Conservation (phyloP, 2,113 vertebrate species). For the Paracanthobrama guichenoti region DNA sequence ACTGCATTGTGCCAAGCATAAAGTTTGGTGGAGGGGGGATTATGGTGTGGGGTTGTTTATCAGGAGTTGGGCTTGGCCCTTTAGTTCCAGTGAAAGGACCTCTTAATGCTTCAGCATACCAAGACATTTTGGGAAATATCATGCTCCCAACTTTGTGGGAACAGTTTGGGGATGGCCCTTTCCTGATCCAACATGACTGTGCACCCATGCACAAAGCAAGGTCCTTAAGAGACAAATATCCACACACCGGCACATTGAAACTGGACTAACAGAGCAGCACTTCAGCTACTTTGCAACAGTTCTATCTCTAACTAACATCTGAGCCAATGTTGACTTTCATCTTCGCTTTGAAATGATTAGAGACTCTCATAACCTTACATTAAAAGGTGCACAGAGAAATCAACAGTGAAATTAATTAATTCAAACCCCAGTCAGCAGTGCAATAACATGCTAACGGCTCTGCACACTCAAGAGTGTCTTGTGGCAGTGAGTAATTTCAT, state of each 20-base stretch:
- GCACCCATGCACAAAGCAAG: too few species aligned
- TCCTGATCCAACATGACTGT: too few species aligned
- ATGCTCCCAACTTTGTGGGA: too few species aligned
- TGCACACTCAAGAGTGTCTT: not conserved
- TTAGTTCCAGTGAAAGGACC: too few species aligned
- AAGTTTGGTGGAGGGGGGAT: too few species aligned
- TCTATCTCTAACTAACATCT: not conserved
- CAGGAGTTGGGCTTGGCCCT: too few species aligned
- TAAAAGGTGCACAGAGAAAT: constrained; percentile 29
- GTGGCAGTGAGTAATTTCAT: constrained; percentile 33
- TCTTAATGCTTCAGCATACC: too few species aligned
- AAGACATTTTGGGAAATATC: too few species aligned
- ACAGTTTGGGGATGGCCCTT: too few species aligned
- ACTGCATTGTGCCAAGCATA: too few species aligned
- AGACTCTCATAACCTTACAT: constrained; percentile 30
- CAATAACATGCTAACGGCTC: constrained; percentile 26
- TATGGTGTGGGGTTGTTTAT: too few species aligned
- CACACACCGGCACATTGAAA: not conserved
- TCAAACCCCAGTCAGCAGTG: constrained; percentile 17
- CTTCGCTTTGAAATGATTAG: constrained; percentile 1
- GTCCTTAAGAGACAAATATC: not conserved
- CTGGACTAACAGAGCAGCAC: not conserved
- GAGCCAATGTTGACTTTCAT: constrained; percentile 10
- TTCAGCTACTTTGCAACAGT: constrained; percentile 9
- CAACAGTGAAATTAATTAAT: constrained; percentile 30